These are phyloP conservation scores for Bergia puertoricense DNA, from an alignment of 92 coral and sea anemone species.

Conservation along the genomic window DNA sequence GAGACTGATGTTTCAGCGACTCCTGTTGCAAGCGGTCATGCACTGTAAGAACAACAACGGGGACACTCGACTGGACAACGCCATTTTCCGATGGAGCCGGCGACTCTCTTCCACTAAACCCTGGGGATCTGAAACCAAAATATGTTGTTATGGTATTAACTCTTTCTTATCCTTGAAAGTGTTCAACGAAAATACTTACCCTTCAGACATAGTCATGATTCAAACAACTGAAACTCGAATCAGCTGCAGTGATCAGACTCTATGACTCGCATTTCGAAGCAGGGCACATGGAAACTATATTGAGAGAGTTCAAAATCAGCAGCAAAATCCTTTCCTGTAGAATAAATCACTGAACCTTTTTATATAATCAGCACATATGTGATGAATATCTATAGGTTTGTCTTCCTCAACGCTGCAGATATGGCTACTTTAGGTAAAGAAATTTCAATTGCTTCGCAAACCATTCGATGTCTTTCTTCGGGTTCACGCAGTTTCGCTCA, in stretches of 20 bases:
- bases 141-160: background rate
- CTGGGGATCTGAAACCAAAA: conserved; percentile 26
- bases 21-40: conserved; percentile 70
- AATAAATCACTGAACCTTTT: background rate
- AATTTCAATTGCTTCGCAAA: background rate
- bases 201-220: conserved; percentile 64
- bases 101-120: conserved; percentile 25
- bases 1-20: conserved; percentile 27
- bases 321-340: background rate
- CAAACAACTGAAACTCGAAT: conserved; percentile 39
- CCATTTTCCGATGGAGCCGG: conserved; percentile 47
- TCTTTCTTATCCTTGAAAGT: conserved; percentile 38
- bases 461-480: background rate
- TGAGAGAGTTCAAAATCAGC: background rate
- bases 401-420: background rate
- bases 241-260: conserved; percentile 3
- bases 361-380: background rate
- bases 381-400: background rate
- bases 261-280: conserved; percentile 4
- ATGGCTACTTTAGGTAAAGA: background rate
- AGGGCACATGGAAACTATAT: no score
- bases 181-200: conserved; percentile 46
- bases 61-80: conserved; percentile 39
- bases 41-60: conserved; percentile 70
- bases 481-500: conserved; percentile 34